phyloP scores from a whole-genome alignment of 1,140 invertebrate genomes.

The Centruroides sculpturatus region DNA sequence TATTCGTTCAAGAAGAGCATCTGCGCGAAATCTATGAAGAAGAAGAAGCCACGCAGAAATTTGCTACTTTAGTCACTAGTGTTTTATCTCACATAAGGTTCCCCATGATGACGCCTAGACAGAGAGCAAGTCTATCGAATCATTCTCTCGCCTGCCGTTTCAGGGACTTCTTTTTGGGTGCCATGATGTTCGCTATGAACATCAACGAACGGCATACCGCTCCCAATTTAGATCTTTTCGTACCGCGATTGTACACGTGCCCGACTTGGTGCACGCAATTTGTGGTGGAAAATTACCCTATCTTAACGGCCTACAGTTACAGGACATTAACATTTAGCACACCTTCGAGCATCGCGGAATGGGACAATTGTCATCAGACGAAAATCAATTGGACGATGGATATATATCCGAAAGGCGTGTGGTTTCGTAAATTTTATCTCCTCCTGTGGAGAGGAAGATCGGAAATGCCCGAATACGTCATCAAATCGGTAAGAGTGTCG shows the following conservation, averaged over 20 bases:
- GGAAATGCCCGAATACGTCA: slow-evolving; percentile 63
- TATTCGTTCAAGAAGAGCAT: slow-evolving; percentile 13
- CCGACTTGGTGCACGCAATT: slow-evolving; percentile 59
- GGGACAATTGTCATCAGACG: slow-evolving; percentile 29
- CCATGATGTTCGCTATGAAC: slow-evolving; percentile 75
- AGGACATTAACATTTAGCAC: slow-evolving; percentile 68
- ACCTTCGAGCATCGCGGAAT: slow-evolving; percentile 27
- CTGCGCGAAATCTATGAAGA: neutral
- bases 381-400: slow-evolving; percentile 67
- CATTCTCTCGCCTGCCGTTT: slow-evolving; percentile 60
- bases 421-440: slow-evolving; percentile 63
- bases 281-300: slow-evolving; percentile 57
- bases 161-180: slow-evolving; percentile 73
- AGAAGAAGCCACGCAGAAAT: neutral
- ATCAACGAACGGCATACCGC: slow-evolving; percentile 47
- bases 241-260: slow-evolving; percentile 73
- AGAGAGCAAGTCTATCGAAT: slow-evolving; percentile 61
- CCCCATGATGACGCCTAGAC: slow-evolving; percentile 79
- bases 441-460: slow-evolving; percentile 63
- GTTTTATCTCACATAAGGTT: slow-evolving; percentile 67
- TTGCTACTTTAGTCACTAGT: slow-evolving; percentile 36
- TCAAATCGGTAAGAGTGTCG: slow-evolving; percentile 38
- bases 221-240: slow-evolving; percentile 44
- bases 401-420: slow-evolving; percentile 73
- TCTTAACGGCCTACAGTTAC: slow-evolving; percentile 55